phyloP scores from a whole-genome alignment of 1,140 invertebrate genomes.

The Himalopsyche phryganea region DNA sequence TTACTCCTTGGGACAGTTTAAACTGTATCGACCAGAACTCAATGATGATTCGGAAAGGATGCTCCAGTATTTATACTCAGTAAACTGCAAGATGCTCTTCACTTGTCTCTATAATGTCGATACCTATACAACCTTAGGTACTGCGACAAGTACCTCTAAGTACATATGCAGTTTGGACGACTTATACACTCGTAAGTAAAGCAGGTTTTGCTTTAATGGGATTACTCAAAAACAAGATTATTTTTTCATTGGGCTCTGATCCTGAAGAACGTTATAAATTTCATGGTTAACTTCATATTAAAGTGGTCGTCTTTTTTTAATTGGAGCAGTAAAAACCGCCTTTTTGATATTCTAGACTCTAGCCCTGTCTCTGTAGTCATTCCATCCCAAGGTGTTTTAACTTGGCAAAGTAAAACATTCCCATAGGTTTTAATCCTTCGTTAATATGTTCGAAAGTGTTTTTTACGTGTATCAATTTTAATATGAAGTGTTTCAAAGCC shows the following conservation, averaged over 20 bases:
- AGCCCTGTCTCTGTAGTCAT: too few relatives aligned
- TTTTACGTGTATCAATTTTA: too few relatives aligned
- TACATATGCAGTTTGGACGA: conserved; percentile 22
- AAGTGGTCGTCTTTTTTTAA: background rate
- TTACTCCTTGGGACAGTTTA: conserved; percentile 17
- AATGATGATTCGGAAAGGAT: conserved; percentile 30
- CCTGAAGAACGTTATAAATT: background rate
- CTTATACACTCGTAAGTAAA: conserved; percentile 8
- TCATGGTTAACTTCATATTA: conserved; percentile 12
- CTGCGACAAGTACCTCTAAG: conserved; percentile 10
- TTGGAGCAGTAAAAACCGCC: background rate
- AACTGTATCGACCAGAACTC: conserved; percentile 29
- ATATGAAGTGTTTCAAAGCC: too few relatives aligned
- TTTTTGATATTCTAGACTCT: too few relatives aligned
- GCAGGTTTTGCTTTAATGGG: conserved; percentile 5
- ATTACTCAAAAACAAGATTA: background rate
- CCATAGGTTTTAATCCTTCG: too few relatives aligned
- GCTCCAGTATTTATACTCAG: conserved; percentile 34
- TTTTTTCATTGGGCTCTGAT: conserved; percentile 8
- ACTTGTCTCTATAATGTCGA: conserved; percentile 31
- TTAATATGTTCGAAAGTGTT: too few relatives aligned
- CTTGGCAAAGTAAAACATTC: too few relatives aligned
- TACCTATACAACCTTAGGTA: conserved; percentile 26
- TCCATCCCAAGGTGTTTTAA: too few relatives aligned
- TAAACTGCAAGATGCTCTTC: conserved; percentile 25